A percentile compares a stretch with the other conserved stretches of the same genome.
These are phyloP conservation scores for Halcyon chelicuti DNA, from an alignment of 2,797 vertebrate genomes.

Conservation along the genomic window DNA sequence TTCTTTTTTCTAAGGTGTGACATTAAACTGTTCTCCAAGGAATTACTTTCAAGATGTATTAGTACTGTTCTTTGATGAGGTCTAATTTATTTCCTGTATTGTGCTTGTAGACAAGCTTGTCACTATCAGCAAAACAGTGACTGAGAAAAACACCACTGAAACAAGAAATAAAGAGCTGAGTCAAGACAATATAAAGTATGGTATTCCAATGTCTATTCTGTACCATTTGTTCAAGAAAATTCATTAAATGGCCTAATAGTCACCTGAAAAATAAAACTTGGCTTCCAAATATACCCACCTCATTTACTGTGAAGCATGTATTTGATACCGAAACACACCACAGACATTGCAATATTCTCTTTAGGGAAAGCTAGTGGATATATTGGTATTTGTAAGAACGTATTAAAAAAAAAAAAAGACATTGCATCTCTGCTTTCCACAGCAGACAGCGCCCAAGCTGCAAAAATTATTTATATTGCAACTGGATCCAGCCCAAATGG, in stretches of 20 bases:
- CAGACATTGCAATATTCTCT: not conserved
- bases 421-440: not conserved
- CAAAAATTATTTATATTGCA: conserved; percentile 12
- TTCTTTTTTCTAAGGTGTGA: not conserved
- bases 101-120: not conserved
- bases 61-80: not conserved
- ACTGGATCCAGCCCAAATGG: not conserved
- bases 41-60: not conserved
- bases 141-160: not conserved
- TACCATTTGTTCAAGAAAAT: not conserved
- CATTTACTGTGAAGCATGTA: not conserved
- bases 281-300: not conserved
- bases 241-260: not conserved
- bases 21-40: not conserved
- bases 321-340: not conserved
- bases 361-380: not conserved
- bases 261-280: not conserved
- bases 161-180: not conserved
- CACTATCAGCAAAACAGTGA: not conserved
- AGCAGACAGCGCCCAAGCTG: not conserved
- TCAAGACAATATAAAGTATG: not conserved
- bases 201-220: not conserved
- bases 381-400: not conserved
- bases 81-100: conserved; percentile 22
- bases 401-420: not conserved